These are phyloP conservation scores for Anthoptus insignis DNA, from an alignment of 2,888 invertebrate genomes.

Conservation along the genomic window DNA sequence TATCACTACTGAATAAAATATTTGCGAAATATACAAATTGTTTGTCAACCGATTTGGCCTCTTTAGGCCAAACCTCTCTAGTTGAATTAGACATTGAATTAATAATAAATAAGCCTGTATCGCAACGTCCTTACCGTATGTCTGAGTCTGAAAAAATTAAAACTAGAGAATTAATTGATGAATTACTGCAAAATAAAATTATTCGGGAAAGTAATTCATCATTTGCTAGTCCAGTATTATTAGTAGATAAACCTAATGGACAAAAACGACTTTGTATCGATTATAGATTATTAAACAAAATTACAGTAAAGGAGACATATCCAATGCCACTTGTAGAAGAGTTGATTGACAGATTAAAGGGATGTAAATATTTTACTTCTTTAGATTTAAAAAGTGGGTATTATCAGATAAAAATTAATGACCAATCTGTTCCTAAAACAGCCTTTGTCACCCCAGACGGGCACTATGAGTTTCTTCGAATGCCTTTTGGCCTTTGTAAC, in stretches of 20 bases:
- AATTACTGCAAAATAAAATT: slow-evolving; percentile 1
- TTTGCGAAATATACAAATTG: slow-evolving; percentile 41
- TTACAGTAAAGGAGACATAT: slow-evolving; percentile 8
- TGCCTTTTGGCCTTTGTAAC: slow-evolving; percentile 53
- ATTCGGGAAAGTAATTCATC: slow-evolving; percentile 8
- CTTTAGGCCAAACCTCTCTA: slow-evolving; percentile 41
- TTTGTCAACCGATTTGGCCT: slow-evolving; percentile 37
- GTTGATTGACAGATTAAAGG: slow-evolving; percentile 7
- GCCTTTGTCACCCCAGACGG: slow-evolving; percentile 5
- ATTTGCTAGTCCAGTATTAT: slow-evolving; percentile 14
- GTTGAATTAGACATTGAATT: slow-evolving; percentile 44
- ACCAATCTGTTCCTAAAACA: not conserved
- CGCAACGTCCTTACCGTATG: slow-evolving; percentile 43
- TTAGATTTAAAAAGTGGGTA: slow-evolving; percentile 24
- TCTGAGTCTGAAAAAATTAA: slow-evolving; percentile 38
- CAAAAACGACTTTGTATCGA: slow-evolving; percentile 17
- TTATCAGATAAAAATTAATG: slow-evolving; percentile 9
- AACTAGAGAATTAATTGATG: slow-evolving; percentile 5
- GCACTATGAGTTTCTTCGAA: slow-evolving; percentile 26
- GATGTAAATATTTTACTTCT: not conserved
- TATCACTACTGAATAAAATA: slow-evolving; percentile 16
- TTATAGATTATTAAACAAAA: slow-evolving; percentile 11
- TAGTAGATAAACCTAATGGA: slow-evolving; percentile 13
- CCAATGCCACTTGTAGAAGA: slow-evolving; percentile 22
- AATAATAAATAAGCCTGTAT: slow-evolving; percentile 41